Percentiles rank a stretch among this genome's conserved stretches.
These are phyloP conservation scores for Amphiprion ocellaris DNA, from an alignment of 2,113 vertebrate genomes.

Conservation along the genomic window DNA sequence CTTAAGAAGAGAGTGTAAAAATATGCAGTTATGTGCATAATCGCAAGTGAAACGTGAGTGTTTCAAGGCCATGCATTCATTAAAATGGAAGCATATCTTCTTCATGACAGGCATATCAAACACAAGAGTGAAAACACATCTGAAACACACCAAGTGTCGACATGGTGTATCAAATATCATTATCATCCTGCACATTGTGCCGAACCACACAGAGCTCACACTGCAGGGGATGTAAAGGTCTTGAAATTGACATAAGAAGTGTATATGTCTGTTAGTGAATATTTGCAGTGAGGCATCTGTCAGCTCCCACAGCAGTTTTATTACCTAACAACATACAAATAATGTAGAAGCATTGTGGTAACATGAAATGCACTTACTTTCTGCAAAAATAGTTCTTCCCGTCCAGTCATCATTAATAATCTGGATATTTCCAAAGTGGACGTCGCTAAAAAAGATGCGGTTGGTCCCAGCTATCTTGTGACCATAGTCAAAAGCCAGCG, in stretches of 20 bases:
- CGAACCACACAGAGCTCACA: background rate
- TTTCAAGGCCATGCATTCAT: background rate
- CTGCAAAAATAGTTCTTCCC: constrained; percentile 89
- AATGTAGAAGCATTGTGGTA: background rate
- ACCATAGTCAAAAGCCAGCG: constrained; percentile 94
- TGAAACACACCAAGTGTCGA: background rate
- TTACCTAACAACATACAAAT: background rate
- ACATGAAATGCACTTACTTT: constrained; percentile 89
- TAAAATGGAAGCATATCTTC: background rate
- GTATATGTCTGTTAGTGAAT: background rate
- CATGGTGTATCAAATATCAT: background rate
- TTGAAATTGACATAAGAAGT: background rate
- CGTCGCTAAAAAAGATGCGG: constrained; percentile 97
- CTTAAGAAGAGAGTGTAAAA: background rate
- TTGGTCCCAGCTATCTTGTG: constrained; percentile 89
- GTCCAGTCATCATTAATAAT: constrained; percentile 97
- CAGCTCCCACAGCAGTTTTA: background rate
- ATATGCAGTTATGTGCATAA: background rate
- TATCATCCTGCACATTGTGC: background rate
- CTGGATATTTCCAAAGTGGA: constrained; percentile 98
- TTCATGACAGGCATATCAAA: background rate
- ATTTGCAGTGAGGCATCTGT: background rate
- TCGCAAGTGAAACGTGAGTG: background rate
- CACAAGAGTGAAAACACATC: background rate
- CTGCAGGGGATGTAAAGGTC: background rate